Evolutionary conservation across 2,113 vertebrate genomes (phyloP).

Genomic region (Sylvietta virens): DNA sequence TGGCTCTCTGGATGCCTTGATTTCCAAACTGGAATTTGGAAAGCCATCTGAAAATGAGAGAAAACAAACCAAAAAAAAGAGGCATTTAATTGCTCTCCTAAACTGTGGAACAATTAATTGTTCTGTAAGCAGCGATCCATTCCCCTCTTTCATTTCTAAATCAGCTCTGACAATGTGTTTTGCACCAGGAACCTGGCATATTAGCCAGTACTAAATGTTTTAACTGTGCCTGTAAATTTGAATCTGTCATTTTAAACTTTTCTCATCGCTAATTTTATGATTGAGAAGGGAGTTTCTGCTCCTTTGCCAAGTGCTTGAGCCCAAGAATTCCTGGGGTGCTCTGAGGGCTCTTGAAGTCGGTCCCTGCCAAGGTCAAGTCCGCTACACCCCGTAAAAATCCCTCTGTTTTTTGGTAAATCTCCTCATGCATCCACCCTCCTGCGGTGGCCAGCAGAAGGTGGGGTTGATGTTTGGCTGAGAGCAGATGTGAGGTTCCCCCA

Average conservation of each 20-base stretch:
- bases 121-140: not conserved
- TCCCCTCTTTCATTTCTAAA: not conserved
- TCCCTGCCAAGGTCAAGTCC: not conserved
- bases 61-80: not conserved
- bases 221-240: not conserved
- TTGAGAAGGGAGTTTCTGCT: not conserved
- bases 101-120: not conserved
- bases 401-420: not conserved
- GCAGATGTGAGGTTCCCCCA: not conserved
- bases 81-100: not conserved
- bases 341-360: not conserved
- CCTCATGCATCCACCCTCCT: accelerated
- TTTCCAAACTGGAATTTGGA: not conserved
- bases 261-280: not conserved
- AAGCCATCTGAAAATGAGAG: not conserved
- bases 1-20: not conserved
- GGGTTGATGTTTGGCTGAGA: not conserved
- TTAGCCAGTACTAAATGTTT: not conserved
- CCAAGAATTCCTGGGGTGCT: not conserved
- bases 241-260: not conserved
- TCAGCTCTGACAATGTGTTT: not conserved
- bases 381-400: not conserved
- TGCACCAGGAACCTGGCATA: not conserved
- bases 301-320: not conserved
- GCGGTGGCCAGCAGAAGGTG: not conserved